Base-by-base conservation (phyloP, 2,888 invertebrate species). In the Mythimna loreyi region DNA sequence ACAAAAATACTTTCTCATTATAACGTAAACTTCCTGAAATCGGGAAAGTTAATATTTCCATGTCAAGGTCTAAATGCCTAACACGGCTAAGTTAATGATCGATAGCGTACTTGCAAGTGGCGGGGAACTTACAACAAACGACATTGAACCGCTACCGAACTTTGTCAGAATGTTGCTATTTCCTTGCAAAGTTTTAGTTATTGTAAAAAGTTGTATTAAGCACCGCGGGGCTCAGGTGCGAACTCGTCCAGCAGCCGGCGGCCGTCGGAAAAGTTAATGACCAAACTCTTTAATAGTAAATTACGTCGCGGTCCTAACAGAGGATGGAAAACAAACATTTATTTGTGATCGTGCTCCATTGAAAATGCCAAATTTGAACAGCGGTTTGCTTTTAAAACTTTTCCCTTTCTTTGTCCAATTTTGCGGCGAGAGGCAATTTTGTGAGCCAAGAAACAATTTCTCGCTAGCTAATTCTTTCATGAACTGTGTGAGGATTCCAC, bases 371-470 rank as follows among this genome's bases (percentile, higher is more conserved):
- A 67, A 67, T 72, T 82, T 72, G 77, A 82, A 90, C 88, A 89
- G 82, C 61, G 81, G 82, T 89, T 89, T 88, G 87, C 91, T 89
- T 86, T 90, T 80, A 88, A 80, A 91, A 91, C 81, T 89, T 90
- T 85, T 72, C 80, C 80, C 70, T 81, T 85, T 85, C 86, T 85
- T 88, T 87, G 80, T 23, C 75, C 60, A 79, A 87, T 86, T 86
- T 85, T 83, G 78, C 81, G 80, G 74, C 70, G 72, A 61, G 67
- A 81, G 81, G 81, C 82, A 86, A 88, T 89, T 88, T 83, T 30
- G 40, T 19, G 40, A 16, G 16, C 40, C 16, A 68, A 66, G 16
- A 65, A 83, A 85, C 75, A 82, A 76, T 78, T 76, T 80, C 56
- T 75, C 71, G 73, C 66, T 66, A 25, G 60, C 30, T 68, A 64